Base-by-base conservation (phyloP, 2,113 vertebrate species). In the Deroptyus accipitrinus region DNA sequence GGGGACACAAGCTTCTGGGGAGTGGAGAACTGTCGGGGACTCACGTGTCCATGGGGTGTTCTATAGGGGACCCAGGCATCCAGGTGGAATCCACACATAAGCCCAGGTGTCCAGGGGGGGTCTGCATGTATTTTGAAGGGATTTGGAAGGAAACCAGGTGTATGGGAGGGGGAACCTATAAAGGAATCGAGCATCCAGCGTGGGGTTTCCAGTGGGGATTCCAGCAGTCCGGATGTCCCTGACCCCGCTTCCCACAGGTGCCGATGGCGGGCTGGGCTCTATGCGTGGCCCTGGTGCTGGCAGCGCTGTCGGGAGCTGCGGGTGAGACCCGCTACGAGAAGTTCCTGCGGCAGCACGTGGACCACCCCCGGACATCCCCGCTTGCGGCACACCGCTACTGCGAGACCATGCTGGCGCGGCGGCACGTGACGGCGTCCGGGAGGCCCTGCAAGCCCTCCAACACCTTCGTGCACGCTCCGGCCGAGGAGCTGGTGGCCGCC, bases 291-390 rank as follows among this genome's bases (percentile, higher is more conserved):
- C 33, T 96, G 74, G 30, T 84, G 92, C 93, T 96, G 92, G 69
- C 87, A 4, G 64, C 11, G 0, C 61, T 92, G 61, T 17, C 87
- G 4, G 95, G 70, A 31, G 79, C 11, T 0, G 19, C 0, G 44
- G 23, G 48, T 0, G 94, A 97, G 94, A 90, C 6, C 17, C 94
- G 95, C 82, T 96, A 95, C 0, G 30, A 79, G 3, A 97, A 97
- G 74, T 97, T 95, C 85, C 88, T 95, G 78, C 88, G 96, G 85
- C 96, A 97, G 88, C 96, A 96, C 0, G 90, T 96, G 78, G 95
- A 96, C 70, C 0, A 79, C 44, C 92, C 96, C 0, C 82, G 1
- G 35, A 93, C 90, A 0, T 0, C 70, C 3, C 5, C 1, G 7
- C 31, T 27, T 2, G 3, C 16, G 0, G 46, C 31, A 0, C 81